Conservation (phyloP, 2,797 vertebrate genomes). For the Phyllotis vaccarum region DNA sequence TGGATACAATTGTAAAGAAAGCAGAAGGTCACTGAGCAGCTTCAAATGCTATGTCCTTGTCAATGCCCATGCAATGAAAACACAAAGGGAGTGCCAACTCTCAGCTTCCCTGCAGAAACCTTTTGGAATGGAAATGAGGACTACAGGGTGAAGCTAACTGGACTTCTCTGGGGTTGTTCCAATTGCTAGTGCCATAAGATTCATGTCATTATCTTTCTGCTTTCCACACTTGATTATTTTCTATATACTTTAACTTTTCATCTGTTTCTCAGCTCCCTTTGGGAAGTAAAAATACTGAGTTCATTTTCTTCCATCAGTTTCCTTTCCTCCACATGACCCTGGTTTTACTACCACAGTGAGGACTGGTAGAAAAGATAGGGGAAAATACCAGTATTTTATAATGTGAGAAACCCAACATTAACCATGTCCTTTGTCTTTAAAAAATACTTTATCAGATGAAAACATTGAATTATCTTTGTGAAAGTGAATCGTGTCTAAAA, state of each 20-base stretch:
- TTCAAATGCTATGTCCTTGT: constrained; percentile 86
- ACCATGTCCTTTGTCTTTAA: constrained; percentile 64
- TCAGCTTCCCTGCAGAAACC: constrained; percentile 77
- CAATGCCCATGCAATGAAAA: constrained; percentile 77
- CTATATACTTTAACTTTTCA: constrained; percentile 69
- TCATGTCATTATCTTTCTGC: constrained; percentile 76
- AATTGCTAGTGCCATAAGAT: constrained; percentile 51
- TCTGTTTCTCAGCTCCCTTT: constrained; percentile 60
- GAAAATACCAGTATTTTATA: constrained; percentile 53
- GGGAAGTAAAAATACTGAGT: constrained; percentile 70
- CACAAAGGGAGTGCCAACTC: constrained; percentile 79
- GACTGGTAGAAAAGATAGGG: neutral
- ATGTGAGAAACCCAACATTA: constrained; percentile 34
- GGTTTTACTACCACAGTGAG: neutral
- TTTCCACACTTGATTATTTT: constrained; percentile 74
- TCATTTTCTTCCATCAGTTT: constrained; percentile 40
- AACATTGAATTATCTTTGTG: neutral
- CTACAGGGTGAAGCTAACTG: constrained; percentile 70
- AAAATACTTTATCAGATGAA: constrained; percentile 46
- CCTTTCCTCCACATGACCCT: neutral
- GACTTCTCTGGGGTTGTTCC: constrained; percentile 66
- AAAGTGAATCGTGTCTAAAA: neutral
- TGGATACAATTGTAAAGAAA: constrained; percentile 86
- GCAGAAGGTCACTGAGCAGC: constrained; percentile 89
- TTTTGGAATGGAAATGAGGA: constrained; percentile 84